phyloP scores from a whole-genome alignment of 2,888 invertebrate genomes.

The Cacoxenus indagator region DNA sequence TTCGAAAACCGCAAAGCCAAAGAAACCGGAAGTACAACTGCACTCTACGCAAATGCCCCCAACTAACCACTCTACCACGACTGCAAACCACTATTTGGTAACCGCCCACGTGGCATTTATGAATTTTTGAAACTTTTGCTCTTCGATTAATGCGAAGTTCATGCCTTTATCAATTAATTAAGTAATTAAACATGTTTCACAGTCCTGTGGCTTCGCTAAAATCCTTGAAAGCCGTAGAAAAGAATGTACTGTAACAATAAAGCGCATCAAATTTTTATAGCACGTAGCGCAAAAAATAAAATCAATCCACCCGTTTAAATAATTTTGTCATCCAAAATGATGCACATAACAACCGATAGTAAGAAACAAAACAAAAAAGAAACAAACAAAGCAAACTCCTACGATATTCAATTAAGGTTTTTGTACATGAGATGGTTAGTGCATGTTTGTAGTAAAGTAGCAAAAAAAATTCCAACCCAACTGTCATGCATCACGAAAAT shows the following conservation, averaged over 20 bases:
- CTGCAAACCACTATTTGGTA: neutral
- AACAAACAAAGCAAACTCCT: neutral
- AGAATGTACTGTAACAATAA: neutral
- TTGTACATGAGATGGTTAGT: neutral
- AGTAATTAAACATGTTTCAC: constrained; percentile 40
- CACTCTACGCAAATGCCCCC: neutral
- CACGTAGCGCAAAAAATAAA: neutral
- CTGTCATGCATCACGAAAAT: constrained; percentile 54
- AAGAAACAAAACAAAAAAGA: neutral
- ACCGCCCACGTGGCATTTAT: neutral
- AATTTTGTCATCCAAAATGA: neutral
- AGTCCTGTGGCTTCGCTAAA: neutral
- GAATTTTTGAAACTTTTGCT: neutral
- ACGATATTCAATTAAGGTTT: neutral
- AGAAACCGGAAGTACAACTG: neutral
- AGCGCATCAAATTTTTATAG: constrained; percentile 9
- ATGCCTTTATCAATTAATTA: constrained; percentile 37
- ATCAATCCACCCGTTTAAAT: constrained; percentile 16
- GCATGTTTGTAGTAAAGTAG: neutral
- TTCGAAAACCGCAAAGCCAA: neutral
- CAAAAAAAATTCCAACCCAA: constrained; percentile 36
- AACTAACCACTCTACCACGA: neutral
- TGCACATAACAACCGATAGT: neutral
- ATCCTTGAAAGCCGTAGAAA: neutral
- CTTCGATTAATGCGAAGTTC: constrained; percentile 1